These are phyloP conservation scores for Odocoileus virginianus DNA, from an alignment of 2,113 vertebrate species.

Conservation along the genomic window DNA sequence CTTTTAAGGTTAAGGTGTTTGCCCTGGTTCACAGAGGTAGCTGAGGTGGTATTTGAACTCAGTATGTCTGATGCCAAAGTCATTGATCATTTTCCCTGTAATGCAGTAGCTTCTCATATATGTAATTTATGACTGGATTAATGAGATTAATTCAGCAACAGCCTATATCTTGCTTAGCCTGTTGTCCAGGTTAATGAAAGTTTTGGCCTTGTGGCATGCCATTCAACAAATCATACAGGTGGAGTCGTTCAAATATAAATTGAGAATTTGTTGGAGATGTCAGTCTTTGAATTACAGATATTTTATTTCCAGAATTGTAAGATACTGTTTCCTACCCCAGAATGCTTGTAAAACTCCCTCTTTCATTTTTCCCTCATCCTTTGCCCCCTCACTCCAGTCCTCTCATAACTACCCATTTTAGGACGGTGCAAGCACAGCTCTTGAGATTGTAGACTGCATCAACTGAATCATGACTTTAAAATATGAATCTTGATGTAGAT, in stretches of 20 bases:
- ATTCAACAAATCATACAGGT: neutral
- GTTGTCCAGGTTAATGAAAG: neutral
- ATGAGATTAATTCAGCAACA: neutral
- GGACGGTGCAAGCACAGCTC: neutral
- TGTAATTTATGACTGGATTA: neutral
- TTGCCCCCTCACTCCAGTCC: neutral
- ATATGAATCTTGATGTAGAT: neutral
- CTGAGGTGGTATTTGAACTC: neutral
- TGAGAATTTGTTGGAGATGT: neutral
- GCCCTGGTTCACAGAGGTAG: neutral
- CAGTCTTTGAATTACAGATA: neutral
- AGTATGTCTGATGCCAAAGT: neutral
- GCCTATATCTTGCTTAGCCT: neutral
- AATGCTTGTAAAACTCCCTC: neutral
- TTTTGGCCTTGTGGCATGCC: neutral
- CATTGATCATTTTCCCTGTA: neutral
- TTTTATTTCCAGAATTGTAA: neutral
- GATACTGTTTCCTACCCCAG: neutral
- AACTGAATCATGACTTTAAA: neutral
- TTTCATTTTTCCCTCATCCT: neutral
- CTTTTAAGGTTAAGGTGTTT: neutral
- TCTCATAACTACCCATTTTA: neutral
- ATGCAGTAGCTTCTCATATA: too few relatives aligned
- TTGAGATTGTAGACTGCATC: neutral
- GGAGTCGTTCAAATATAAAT: neutral